A percentile compares a stretch with the other conserved stretches of the same genome.
Evolutionary conservation across 2,797 vertebrate genomes (phyloP).

Genomic region (Kryptolebias ocellatus): DNA sequence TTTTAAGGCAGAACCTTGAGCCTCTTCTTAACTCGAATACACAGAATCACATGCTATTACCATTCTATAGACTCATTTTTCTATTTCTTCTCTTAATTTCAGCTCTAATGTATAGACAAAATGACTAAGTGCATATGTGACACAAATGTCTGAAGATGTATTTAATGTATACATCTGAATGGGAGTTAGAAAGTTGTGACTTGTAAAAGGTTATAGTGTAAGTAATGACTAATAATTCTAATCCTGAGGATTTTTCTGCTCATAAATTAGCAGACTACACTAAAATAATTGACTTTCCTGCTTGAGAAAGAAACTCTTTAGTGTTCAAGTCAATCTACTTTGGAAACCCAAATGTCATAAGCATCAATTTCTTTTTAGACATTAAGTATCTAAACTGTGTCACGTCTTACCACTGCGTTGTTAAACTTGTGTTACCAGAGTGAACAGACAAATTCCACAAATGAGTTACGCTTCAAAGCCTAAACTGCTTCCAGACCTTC

Average conservation of each 20-base stretch:
- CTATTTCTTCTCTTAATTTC: background rate
- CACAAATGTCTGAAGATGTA: too few relatives aligned
- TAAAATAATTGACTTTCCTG: background rate
- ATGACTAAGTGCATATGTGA: background rate
- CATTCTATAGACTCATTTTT: background rate
- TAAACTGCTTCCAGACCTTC: slow-evolving; percentile 38
- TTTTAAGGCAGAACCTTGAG: background rate
- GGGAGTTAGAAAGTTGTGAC: slow-evolving; percentile 9
- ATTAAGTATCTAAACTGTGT: slow-evolving; percentile 15
- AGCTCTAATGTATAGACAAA: background rate
- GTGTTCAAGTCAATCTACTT: background rate
- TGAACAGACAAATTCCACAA: slow-evolving; percentile 7
- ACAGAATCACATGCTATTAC: background rate
- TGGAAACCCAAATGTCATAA: background rate
- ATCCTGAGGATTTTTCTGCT: background rate
- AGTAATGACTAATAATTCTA: too few relatives aligned
- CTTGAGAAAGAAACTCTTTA: background rate
- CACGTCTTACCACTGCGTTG: background rate
- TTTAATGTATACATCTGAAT: background rate
- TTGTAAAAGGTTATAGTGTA: slow-evolving; percentile 1
- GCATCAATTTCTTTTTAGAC: background rate
- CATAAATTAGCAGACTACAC: background rate
- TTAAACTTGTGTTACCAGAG: slow-evolving; percentile 1
- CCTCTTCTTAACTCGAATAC: background rate
- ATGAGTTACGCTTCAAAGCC: slow-evolving; percentile 13